Evolutionary conservation across 1,140 invertebrate genomes (phyloP).

Genomic region (Bombus ignitus): DNA sequence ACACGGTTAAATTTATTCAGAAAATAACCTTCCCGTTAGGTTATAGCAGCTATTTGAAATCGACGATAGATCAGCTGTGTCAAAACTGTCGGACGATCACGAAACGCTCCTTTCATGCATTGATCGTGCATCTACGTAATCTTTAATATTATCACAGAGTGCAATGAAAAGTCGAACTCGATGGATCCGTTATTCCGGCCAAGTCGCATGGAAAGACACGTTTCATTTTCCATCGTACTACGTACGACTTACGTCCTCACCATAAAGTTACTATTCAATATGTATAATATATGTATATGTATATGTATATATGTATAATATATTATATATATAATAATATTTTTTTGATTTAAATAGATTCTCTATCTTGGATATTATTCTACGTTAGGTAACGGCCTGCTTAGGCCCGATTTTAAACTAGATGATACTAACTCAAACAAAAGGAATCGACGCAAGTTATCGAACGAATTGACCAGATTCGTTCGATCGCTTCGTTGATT

Average conservation of each 20-base stretch:
- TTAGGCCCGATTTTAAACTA: conserved; percentile 63
- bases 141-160: conserved; percentile 38
- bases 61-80: background rate
- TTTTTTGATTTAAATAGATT: conserved; percentile 71
- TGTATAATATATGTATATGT: conserved; percentile 46
- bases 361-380: conserved; percentile 61
- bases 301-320: conserved; percentile 47
- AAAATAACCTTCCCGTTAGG: background rate
- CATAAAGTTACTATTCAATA: conserved; percentile 55
- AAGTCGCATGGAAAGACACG: conserved; percentile 44
- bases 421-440: conserved; percentile 60
- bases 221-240: conserved; percentile 41
- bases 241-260: conserved; percentile 38
- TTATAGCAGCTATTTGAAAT: background rate
- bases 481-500: conserved; percentile 22
- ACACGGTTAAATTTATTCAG: background rate
- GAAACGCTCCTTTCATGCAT: background rate
- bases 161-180: conserved; percentile 21
- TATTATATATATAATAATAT: conserved; percentile 45
- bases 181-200: conserved; percentile 46
- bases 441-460: conserved; percentile 11
- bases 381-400: conserved; percentile 56
- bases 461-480: background rate
- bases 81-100: background rate
- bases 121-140: background rate